phyloP scores from a whole-genome alignment of 2,797 vertebrate species.

The Microhierax caerulescens region DNA sequence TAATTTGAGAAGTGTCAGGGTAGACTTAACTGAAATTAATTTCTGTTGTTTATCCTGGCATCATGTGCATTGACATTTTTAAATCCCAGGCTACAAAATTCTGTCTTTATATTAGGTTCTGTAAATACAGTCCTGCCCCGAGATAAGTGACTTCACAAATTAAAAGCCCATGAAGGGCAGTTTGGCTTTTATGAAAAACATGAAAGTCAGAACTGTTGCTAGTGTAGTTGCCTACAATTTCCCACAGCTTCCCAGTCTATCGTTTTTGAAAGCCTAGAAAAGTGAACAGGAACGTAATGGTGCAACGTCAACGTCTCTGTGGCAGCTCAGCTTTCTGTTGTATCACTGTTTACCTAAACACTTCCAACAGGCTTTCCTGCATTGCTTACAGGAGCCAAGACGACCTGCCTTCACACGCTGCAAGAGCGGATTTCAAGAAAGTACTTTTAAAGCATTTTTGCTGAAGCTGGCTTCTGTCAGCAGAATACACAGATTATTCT shows the following conservation, averaged over 20 bases:
- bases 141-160: slow-evolving; percentile 24
- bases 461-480: background rate
- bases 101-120: background rate
- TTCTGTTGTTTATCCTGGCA: slow-evolving; percentile 7
- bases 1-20: background rate
- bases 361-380: background rate
- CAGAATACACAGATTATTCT: background rate
- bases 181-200: background rate
- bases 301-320: background rate
- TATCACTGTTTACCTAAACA: background rate
- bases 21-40: background rate
- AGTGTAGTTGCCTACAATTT: background rate
- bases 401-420: background rate
- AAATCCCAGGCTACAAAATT: background rate
- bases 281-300: background rate
- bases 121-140: background rate
- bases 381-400: background rate
- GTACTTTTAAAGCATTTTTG: background rate
- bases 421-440: background rate
- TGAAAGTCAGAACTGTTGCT: background rate
- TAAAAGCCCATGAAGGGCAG: slow-evolving; percentile 18
- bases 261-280: background rate
- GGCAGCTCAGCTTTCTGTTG: background rate
- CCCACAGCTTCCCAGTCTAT: background rate
- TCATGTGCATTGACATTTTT: slow-evolving; percentile 1